Conservation (phyloP, 2,113 vertebrate genomes). For the Dendrocopos noguchii region DNA sequence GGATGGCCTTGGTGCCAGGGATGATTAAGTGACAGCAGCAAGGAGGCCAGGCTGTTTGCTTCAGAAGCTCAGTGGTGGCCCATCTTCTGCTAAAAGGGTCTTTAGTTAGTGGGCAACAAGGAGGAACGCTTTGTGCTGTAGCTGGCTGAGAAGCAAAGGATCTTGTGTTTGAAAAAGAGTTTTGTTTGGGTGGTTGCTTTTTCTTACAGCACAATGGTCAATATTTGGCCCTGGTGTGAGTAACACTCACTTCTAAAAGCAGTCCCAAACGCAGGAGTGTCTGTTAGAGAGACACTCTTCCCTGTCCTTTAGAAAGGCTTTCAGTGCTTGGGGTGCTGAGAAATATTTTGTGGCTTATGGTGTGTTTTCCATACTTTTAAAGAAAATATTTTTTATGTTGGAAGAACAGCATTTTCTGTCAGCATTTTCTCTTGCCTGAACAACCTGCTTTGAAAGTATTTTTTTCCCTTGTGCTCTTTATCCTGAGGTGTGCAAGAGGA, state of each 20-base stretch:
- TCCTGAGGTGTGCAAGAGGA: neutral
- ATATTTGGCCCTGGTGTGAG: neutral
- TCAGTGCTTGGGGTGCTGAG: neutral
- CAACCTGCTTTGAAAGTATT: neutral
- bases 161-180: neutral
- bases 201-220: neutral
- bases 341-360: neutral
- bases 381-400: neutral
- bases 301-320: neutral
- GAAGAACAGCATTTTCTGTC: neutral
- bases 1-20: conserved; percentile 8
- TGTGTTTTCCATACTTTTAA: neutral
- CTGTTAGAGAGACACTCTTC: neutral
- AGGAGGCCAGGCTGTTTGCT: neutral
- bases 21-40: neutral
- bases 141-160: neutral
- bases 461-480: neutral
- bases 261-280: neutral
- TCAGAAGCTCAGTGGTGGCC: neutral
- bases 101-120: neutral
- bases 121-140: neutral
- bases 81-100: neutral
- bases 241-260: neutral
- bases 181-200: neutral
- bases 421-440: neutral